Base-by-base conservation (phyloP, 2,797 vertebrate genomes). In the Anguilla obscura region DNA sequence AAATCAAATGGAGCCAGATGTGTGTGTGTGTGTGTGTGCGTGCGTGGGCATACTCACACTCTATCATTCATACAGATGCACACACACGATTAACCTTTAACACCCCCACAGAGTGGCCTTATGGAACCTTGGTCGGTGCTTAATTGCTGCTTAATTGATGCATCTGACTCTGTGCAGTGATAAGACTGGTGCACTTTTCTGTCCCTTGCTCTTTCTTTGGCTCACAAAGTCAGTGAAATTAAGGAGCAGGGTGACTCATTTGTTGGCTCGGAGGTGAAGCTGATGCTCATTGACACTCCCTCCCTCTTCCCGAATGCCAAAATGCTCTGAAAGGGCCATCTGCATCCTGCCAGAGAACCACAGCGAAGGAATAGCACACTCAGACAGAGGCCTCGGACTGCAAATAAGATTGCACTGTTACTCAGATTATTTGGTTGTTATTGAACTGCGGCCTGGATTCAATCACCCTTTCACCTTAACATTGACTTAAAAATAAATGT, bases 121-220 rank as follows among this genome's bases (percentile, higher is more conserved):
- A 50, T 82, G 40, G 45, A 82, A 50, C 45, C 40, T n/a, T 82
- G 79, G 79, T 45, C 12, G 21, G 40, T 8, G 33, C 79, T 82
- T 82, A 82, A 82, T 82, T 82, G 79, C 79, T 48, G 45, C 50
- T 82, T 91, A 93, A 93, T 90, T 92, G 91, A 92, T 89, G 89
- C 90, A 90, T 91, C 92, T 91, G 85, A 91, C 89, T 89, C 89
- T 87, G 87, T 88, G 90, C 66, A 86, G 84, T 83, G 85, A 91
- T 88, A 87, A 89, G 89, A 82, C 85, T 85, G 58, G 86, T 86
- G 89, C 88, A 86, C 30, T 48, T 54, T 69, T 16, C 45, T 84
- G 24, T 56, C 40, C 16, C 48, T n/a, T 52, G 9, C 30, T 74
- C 45, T 50, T 69, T 21, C 24, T n/a, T n/a, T 50, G 45, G 79